Evolutionary conservation across 2,113 vertebrate genomes (phyloP).

Genomic region (Donacobius atricapilla): DNA sequence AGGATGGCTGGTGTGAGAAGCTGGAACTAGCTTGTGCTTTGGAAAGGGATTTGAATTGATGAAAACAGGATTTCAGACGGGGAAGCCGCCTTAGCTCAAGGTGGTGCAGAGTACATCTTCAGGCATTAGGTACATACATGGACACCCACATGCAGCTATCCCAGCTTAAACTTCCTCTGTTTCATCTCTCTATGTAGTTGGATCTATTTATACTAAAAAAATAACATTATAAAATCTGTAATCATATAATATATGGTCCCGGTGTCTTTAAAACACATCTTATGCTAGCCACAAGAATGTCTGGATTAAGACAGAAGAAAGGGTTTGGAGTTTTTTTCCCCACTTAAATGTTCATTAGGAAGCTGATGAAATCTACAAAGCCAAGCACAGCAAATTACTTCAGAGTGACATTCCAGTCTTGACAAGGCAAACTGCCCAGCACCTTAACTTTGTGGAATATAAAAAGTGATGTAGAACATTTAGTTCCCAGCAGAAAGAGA

Average conservation of each 20-base stretch:
- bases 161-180: background rate
- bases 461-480: background rate
- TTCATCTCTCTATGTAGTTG: background rate
- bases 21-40: background rate
- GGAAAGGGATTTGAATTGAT: background rate
- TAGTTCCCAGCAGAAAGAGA: background rate
- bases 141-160: background rate
- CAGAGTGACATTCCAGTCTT: background rate
- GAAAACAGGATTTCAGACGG: background rate
- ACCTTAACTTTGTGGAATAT: background rate
- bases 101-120: background rate
- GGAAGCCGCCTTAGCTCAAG: background rate
- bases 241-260: rapidly evolving
- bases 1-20: background rate
- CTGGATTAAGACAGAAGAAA: background rate
- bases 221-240: background rate
- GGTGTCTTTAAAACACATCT: background rate
- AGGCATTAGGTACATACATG: background rate
- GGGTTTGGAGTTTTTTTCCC: too few species aligned
- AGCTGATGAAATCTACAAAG: background rate
- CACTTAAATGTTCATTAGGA: background rate
- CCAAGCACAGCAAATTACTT: background rate
- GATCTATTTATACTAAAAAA: background rate
- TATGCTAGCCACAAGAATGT: background rate
- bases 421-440: background rate